Percentiles rank a stretch among this genome's conserved stretches.
These are phyloP conservation scores for Gadopsis bispinosus DNA, from an alignment of 2,797 vertebrate species.

Conservation along the genomic window DNA sequence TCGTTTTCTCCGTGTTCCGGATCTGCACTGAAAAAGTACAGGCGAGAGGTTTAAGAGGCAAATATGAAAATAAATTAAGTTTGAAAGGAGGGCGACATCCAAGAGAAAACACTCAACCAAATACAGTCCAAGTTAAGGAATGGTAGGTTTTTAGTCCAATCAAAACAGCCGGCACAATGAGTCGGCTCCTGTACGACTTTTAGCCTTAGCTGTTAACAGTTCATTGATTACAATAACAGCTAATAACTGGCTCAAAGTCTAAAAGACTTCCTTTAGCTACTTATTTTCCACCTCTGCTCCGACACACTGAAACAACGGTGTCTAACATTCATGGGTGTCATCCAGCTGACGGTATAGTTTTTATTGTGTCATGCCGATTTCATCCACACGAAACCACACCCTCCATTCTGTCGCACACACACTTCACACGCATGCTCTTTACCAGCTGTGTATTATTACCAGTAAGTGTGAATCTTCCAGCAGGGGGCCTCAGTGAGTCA, in stretches of 20 bases:
- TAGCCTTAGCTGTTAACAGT: not conserved
- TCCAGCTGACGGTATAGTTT: not conserved
- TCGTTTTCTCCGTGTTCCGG: not conserved
- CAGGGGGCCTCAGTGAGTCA: conserved; percentile 79
- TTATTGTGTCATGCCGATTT: conserved; percentile 13
- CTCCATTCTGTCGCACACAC: conserved; percentile 11
- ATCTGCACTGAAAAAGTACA: too few species aligned
- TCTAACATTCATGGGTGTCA: conserved; percentile 18
- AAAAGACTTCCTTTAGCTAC: not conserved
- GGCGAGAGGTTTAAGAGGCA: too few species aligned
- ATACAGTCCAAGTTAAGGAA: too few species aligned
- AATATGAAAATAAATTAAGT: too few species aligned
- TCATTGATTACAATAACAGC: not conserved
- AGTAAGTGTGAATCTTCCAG: conserved; percentile 71
- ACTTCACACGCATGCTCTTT: conserved; percentile 28
- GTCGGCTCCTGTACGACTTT: not conserved
- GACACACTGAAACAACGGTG: conserved; percentile 10
- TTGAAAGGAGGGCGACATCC: too few species aligned
- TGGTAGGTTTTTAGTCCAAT: too few species aligned
- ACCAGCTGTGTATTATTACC: conserved; percentile 65
- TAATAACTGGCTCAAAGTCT: not conserved
- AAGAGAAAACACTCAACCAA: too few species aligned
- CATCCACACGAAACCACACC: not conserved
- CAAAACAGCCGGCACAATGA: too few species aligned
- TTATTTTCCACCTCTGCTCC: conserved; percentile 42